A percentile compares a stretch with the other conserved stretches of the same genome.
Conservation (phyloP, 2,113 vertebrate species). For the Rynchops niger region DNA sequence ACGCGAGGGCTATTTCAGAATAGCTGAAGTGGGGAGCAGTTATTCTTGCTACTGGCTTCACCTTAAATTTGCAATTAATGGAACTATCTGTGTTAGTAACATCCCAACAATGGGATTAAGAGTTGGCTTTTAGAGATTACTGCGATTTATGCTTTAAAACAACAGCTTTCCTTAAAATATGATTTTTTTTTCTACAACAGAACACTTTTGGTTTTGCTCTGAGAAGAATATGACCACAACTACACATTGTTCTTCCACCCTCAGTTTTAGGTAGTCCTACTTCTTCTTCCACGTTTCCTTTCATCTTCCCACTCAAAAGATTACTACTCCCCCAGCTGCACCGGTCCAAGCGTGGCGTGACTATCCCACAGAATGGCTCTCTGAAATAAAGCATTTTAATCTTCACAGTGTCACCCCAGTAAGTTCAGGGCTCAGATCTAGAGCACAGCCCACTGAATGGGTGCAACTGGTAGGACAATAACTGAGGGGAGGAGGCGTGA, state of each 20-base stretch:
- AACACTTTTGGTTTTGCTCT: not conserved
- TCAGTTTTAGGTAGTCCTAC: not conserved
- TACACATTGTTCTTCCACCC: not conserved
- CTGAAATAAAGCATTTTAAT: not conserved
- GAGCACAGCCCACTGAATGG: not conserved
- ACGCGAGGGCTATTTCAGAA: not conserved
- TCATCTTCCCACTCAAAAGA: slow-evolving; percentile 32
- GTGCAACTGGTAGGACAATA: not conserved
- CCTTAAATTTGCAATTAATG: not conserved
- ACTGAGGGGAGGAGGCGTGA: slow-evolving; percentile 30
- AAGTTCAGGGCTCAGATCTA: not conserved
- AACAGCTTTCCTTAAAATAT: not conserved
- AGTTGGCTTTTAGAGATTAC: not conserved
- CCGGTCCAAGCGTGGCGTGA: not conserved
- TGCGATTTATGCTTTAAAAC: not conserved
- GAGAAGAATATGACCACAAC: not conserved
- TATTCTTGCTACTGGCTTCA: not conserved
- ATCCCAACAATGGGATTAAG: not conserved
- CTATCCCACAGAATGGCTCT: not conserved
- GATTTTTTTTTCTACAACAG: not conserved
- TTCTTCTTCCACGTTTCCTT: not conserved
- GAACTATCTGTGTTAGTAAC: not conserved
- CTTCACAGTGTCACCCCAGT: not conserved
- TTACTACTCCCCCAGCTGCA: not conserved
- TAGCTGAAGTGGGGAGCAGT: not conserved